Conservation (phyloP, 2,113 vertebrate species). For the Micronycteris hirsuta region DNA sequence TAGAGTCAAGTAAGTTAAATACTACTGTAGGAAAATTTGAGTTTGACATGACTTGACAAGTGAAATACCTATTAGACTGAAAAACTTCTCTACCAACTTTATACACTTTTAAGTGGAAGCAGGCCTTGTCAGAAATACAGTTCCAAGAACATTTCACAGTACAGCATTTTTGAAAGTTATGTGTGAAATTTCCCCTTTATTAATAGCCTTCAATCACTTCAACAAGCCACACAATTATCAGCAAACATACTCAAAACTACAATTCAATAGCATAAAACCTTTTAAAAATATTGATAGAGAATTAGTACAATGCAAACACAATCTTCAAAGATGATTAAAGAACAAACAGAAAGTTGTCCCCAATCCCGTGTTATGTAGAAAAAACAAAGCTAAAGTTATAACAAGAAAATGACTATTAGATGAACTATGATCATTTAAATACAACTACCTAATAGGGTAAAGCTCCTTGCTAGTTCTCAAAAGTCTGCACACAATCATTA, state of each 20-base stretch:
- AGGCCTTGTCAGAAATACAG: conserved; percentile 39
- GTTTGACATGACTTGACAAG: conserved; percentile 64
- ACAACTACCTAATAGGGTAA: neutral
- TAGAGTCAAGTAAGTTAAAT: conserved; percentile 71
- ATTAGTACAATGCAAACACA: neutral
- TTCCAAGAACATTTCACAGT: neutral
- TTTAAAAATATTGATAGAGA: neutral
- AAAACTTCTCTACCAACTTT: conserved; percentile 64
- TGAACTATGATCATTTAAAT: neutral
- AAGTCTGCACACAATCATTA: neutral
- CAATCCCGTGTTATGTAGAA: neutral
- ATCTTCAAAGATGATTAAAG: neutral
- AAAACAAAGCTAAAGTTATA: neutral
- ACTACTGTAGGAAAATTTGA: conserved; percentile 64
- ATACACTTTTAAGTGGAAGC: conserved; percentile 40
- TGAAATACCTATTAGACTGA: conserved; percentile 63
- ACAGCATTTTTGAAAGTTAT: neutral
- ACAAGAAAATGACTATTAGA: neutral
- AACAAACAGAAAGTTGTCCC: neutral
- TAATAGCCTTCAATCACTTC: conserved; percentile 3
- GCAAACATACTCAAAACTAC: conserved; percentile 1
- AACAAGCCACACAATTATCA: neutral
- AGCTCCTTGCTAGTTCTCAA: neutral
- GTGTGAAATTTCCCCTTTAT: neutral
- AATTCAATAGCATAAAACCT: neutral